Conservation (phyloP, 2,113 vertebrate species). For the Pelusios castaneus region DNA sequence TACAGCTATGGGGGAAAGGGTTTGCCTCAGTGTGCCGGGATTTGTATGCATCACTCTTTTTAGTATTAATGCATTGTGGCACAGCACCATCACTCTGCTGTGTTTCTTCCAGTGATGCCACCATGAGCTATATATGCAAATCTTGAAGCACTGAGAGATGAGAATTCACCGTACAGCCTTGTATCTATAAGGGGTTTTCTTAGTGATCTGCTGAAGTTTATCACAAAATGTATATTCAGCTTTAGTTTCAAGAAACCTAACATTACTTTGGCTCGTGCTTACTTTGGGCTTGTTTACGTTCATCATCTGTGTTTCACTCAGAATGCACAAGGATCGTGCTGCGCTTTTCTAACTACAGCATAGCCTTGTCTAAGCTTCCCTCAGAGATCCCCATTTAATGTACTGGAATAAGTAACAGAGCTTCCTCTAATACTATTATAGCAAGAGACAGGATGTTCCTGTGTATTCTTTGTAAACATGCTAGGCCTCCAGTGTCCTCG, state of each 20-base stretch:
- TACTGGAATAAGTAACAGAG: background rate
- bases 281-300: background rate
- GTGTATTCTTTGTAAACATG: background rate
- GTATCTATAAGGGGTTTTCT: accelerated
- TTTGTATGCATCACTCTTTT: accelerated
- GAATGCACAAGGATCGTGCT: background rate
- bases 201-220: background rate
- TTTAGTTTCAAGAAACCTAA: background rate
- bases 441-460: background rate
- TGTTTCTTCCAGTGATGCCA: background rate
- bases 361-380: background rate
- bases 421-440: background rate
- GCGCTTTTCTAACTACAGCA: background rate
- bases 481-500: background rate
- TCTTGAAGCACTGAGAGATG: background rate
- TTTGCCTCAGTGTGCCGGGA: background rate
- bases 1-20: background rate
- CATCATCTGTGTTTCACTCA: accelerated
- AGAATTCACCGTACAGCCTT: background rate
- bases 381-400: background rate
- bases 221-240: background rate
- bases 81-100: background rate
- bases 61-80: background rate
- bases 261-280: background rate
- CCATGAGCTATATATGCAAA: background rate